A percentile compares a stretch with the other conserved stretches of the same genome.
Evolutionary conservation across 2,888 invertebrate species (phyloP).

Genomic region (Teleiodes luculella): DNA sequence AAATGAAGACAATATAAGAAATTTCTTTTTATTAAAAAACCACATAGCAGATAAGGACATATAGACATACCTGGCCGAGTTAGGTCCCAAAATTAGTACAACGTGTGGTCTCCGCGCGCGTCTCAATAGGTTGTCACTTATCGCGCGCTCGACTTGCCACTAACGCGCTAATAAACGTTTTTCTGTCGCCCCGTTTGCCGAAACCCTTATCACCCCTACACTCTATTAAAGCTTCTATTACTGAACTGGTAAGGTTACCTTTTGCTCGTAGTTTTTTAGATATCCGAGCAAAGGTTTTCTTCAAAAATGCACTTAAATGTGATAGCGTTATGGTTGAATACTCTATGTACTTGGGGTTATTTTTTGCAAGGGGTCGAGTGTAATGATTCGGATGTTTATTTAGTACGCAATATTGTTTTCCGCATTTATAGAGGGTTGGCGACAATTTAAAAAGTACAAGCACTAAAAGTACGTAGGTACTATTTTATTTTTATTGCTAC

Average conservation of each 20-base stretch:
- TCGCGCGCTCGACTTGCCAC: slow-evolving; percentile 58
- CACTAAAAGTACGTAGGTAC: neutral
- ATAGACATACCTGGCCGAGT: no score
- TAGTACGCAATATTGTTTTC: slow-evolving; percentile 10
- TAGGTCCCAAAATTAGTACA: neutral
- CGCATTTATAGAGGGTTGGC: neutral
- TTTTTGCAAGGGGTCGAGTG: neutral
- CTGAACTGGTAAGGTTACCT: neutral
- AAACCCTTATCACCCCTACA: slow-evolving; percentile 29
- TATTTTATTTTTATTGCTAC: neutral
- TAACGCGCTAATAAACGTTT: slow-evolving; percentile 70
- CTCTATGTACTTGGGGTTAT: neutral
- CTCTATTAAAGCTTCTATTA: slow-evolving; percentile 27
- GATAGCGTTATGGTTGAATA: neutral
- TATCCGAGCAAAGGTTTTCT: neutral
- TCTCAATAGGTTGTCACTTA: slow-evolving; percentile 65
- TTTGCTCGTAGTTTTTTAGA: neutral
- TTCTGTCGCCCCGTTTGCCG: slow-evolving; percentile 43
- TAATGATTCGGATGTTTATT: slow-evolving; percentile 13
- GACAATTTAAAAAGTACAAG: slow-evolving; percentile 4
- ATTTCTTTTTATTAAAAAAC: no score
- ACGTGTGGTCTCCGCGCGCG: slow-evolving; percentile 37
- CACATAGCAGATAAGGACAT: no score
- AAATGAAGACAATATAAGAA: no score
- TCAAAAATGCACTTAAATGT: slow-evolving; percentile 26